These are phyloP conservation scores for Litoditis marina DNA, from an alignment of 2,888 invertebrate genomes.

Conservation along the genomic window DNA sequence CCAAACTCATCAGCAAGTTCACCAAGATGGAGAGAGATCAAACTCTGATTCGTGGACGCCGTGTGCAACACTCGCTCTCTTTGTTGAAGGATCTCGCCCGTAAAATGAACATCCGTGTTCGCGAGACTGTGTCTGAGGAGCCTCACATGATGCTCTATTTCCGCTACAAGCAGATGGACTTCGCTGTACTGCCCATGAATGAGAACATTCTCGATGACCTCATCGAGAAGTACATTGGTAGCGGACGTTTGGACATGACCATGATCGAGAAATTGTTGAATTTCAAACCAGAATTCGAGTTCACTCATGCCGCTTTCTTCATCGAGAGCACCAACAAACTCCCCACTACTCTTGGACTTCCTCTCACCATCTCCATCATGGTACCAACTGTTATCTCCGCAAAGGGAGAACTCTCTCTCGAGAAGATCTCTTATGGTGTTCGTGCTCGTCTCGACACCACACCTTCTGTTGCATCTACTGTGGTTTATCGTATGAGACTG, in stretches of 20 bases:
- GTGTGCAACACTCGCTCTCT: constrained; percentile 25
- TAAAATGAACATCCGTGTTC: constrained; percentile 42
- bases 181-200: constrained; percentile 49
- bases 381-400: constrained; percentile 35
- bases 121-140: constrained; percentile 19
- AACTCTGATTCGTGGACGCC: constrained; percentile 30
- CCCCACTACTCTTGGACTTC: constrained; percentile 52
- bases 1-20: constrained; percentile 25
- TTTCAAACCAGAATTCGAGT: constrained; percentile 26
- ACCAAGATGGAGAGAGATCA: constrained; percentile 21
- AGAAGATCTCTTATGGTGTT: constrained; percentile 22
- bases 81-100: constrained; percentile 37
- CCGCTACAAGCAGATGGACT: constrained; percentile 52
- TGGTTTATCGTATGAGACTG: constrained; percentile 33
- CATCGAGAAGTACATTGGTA: constrained; percentile 29
- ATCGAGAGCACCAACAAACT: constrained; percentile 35
- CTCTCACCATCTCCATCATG: constrained; percentile 42
- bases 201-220: constrained; percentile 29
- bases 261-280: constrained; percentile 31
- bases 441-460: constrained; percentile 24
- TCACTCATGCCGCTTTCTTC: constrained; percentile 29
- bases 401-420: constrained; percentile 26
- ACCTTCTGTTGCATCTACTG: constrained; percentile 40
- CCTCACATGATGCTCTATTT: constrained; percentile 35
- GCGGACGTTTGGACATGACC: constrained; percentile 23